These are phyloP conservation scores for Pardalotus punctatus DNA, from an alignment of 2,113 vertebrate species.

Conservation along the genomic window DNA sequence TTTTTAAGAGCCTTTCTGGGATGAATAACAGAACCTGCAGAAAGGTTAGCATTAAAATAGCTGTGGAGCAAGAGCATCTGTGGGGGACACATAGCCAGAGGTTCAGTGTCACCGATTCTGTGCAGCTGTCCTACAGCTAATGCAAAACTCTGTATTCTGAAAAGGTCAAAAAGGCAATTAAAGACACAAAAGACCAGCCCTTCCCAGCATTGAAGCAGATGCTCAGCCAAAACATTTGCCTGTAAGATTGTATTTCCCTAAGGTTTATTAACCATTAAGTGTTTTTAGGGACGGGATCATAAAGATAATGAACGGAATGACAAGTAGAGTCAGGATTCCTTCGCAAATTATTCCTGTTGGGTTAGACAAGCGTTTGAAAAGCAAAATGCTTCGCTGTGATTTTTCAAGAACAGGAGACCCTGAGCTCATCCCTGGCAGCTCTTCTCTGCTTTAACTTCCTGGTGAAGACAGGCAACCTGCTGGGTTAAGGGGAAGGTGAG, in stretches of 20 bases:
- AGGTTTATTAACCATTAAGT: conserved; percentile 50
- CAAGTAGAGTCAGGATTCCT: neutral
- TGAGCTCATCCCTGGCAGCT: neutral
- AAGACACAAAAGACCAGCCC: conserved; percentile 35
- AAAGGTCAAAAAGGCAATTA: conserved; percentile 60
- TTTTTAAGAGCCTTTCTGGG: neutral
- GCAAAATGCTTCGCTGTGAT: neutral
- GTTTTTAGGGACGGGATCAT: neutral
- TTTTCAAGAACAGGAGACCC: neutral
- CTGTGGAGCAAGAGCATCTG: neutral
- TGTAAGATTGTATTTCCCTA: conserved; percentile 31
- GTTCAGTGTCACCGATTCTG: neutral
- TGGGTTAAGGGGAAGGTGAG: neutral
- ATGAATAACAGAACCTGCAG: neutral
- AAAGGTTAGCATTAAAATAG: conserved; percentile 53
- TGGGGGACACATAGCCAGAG: neutral
- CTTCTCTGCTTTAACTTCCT: neutral
- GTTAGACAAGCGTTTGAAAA: neutral
- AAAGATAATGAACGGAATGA: conserved; percentile 15
- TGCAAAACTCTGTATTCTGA: conserved; percentile 28
- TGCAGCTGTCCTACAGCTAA: conserved; percentile 1
- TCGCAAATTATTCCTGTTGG: neutral
- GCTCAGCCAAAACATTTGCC: conserved; percentile 31
- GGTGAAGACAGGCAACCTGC: neutral
- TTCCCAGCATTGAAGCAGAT: neutral